These are phyloP conservation scores for Heliconius aoede DNA, from an alignment of 2,888 invertebrate species.

Conservation along the genomic window DNA sequence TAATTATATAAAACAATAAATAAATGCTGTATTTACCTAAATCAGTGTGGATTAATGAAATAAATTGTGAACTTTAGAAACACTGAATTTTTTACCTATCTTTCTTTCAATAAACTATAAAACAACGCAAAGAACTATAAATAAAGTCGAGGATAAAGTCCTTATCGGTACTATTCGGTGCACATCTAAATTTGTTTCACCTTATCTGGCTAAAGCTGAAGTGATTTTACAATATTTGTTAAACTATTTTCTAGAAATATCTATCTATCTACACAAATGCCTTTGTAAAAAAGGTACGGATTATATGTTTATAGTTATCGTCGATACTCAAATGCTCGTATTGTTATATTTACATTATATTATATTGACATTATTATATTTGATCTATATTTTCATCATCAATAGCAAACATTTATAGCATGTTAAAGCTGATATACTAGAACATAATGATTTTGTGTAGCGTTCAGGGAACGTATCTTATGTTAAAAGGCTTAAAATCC, in stretches of 20 bases:
- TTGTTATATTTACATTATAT: too few relatives aligned
- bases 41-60: slow-evolving; percentile 10
- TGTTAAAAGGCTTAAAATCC: too few relatives aligned
- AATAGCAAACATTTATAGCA: too few relatives aligned
- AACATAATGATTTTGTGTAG: too few relatives aligned
- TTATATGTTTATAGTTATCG: too few relatives aligned
- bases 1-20: not conserved
- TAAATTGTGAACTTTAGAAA: slow-evolving; percentile 9
- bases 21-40: not conserved
- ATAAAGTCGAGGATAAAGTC: slow-evolving; percentile 31
- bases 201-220: slow-evolving; percentile 10
- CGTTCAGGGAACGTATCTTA: too few relatives aligned
- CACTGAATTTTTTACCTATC: slow-evolving; percentile 14
- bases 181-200: slow-evolving; percentile 14
- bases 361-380: too few relatives aligned
- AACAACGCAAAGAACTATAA: slow-evolving; percentile 37
- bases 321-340: too few relatives aligned
- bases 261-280: too few relatives aligned
- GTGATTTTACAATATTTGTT: slow-evolving; percentile 9
- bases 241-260: not conserved
- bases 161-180: slow-evolving; percentile 23
- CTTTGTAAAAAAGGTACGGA: too few relatives aligned
- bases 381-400: too few relatives aligned
- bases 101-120: slow-evolving; percentile 34
- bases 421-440: too few relatives aligned